Conservation (phyloP, 2,113 vertebrate genomes). For the Oryzias celebensis region DNA sequence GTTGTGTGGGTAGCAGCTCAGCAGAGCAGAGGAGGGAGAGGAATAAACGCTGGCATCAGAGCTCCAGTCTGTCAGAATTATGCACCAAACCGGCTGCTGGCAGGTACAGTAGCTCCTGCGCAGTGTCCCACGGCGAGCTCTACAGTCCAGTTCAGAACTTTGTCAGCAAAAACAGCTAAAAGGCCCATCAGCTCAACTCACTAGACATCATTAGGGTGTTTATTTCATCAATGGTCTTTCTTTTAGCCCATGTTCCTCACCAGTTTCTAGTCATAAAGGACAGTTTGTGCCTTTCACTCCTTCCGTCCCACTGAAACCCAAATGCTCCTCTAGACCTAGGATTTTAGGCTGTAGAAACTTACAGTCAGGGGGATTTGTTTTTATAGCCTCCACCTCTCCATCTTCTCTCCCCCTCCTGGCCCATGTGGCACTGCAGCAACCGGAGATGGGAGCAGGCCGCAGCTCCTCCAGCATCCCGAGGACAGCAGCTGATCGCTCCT, state of each 20-base stretch:
- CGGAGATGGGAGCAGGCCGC: slow-evolving; percentile 64
- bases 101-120: slow-evolving; percentile 45
- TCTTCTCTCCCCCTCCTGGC: slow-evolving; percentile 44
- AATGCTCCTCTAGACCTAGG: background rate
- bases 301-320: slow-evolving; percentile 7
- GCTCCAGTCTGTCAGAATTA: slow-evolving; percentile 50
- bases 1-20: slow-evolving; percentile 21
- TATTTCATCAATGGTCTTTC: slow-evolving; percentile 19
- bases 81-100: slow-evolving; percentile 53
- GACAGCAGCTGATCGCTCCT: slow-evolving; percentile 43
- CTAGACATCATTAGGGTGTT: slow-evolving; percentile 17
- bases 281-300: slow-evolving; percentile 15
- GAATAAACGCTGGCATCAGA: slow-evolving; percentile 41
- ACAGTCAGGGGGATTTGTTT: slow-evolving; percentile 15
- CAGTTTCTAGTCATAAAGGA: slow-evolving; percentile 3
- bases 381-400: slow-evolving; percentile 21
- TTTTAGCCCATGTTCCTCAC: slow-evolving; percentile 20
- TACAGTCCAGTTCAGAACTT: slow-evolving; percentile 54
- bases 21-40: slow-evolving; percentile 21
- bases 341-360: background rate
- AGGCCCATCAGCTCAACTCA: slow-evolving; percentile 39
- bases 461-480: slow-evolving; percentile 41
- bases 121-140: slow-evolving; percentile 53
- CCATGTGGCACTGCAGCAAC: slow-evolving; percentile 75
- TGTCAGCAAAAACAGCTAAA: slow-evolving; percentile 65